Evolutionary conservation across 2,797 vertebrate species (phyloP).

Genomic region (Arrhamphus sclerolepis): DNA sequence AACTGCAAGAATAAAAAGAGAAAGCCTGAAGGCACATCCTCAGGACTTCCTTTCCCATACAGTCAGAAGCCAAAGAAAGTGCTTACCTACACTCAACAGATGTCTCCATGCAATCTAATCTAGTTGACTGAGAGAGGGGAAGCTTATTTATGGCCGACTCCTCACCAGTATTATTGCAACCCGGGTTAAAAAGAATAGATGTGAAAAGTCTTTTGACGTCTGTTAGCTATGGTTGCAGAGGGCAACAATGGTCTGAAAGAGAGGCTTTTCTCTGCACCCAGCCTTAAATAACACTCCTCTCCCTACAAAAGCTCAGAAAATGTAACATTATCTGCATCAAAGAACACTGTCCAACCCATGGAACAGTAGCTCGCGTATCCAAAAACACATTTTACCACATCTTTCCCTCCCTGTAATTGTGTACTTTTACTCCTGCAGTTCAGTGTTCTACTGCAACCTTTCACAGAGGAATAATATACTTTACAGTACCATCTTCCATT

Average conservation of each 20-base stretch:
- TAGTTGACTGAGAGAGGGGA: slow-evolving; percentile 62
- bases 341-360: slow-evolving; percentile 67
- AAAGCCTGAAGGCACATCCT: slow-evolving; percentile 63
- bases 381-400: slow-evolving; percentile 12
- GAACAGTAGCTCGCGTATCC: slow-evolving; percentile 58
- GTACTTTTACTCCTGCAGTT: neutral
- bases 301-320: slow-evolving; percentile 79
- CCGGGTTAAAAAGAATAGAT: slow-evolving; percentile 71
- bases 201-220: slow-evolving; percentile 74
- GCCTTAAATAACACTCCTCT: slow-evolving; percentile 77
- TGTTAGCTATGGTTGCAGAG: slow-evolving; percentile 73
- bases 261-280: slow-evolving; percentile 74
- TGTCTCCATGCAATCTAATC: slow-evolving; percentile 75
- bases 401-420: neutral
- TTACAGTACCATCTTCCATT: no score
- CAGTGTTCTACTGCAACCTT: neutral
- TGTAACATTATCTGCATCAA: slow-evolving; percentile 83
- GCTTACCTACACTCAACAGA: slow-evolving; percentile 74
- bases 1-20: slow-evolving; percentile 43
- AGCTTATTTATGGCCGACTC: slow-evolving; percentile 76
- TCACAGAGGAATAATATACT: no score
- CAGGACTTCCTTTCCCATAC: slow-evolving; percentile 72
- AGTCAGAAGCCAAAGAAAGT: slow-evolving; percentile 51
- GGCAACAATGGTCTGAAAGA: slow-evolving; percentile 83
- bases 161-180: slow-evolving; percentile 64